Base-by-base conservation (phyloP, 2,797 vertebrate genomes). In the Urocyon cinereoargenteus region DNA sequence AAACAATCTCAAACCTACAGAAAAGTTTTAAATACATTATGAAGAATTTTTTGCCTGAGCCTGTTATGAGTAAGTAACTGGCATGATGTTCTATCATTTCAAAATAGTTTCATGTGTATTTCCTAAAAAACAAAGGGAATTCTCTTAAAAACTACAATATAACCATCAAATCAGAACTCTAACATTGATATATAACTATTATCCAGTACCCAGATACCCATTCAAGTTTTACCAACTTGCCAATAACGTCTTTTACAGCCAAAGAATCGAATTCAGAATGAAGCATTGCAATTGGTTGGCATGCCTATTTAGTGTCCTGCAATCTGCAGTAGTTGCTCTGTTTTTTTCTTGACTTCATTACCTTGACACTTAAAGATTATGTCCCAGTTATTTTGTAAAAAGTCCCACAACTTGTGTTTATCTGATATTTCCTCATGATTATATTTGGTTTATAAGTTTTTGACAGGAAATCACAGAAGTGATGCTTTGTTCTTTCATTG, bases 401-500 rank as follows among this genome's bases (percentile, higher is more conserved):
- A 68, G 16, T 66, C 45, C 45, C 31, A 73, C 21, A 90, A 95
- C 51, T 94, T 92, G n/a, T 66, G 45, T 96, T 87, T 90, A 73
- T 96, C 59, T 97, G 31, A 84, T 85, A 28, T 86, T 90, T 87
- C 70, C 51, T 94, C 51, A 70, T 84, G 72, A 77, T 93, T 95
- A 82, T 88, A 77, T 95, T 85, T 8, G 28, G 24, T 40, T 84
- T 88, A 87, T 93, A 45, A 93, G 72, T 81, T 93, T 94, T 79
- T 45, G 86, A 31, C 53, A 91, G 34, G 64, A 95, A 68, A 83
- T 31, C 40, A 66, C 73, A 73, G 81, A 96, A 96, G 34, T 73
- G 83, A 96, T 90, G n/a, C 36, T 87, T 93, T 84, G 13, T 84
- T 94, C 40, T 96, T 96, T 96, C 26, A 84, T 75, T 86, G 57